Conservation (phyloP, 2,113 vertebrate species). For the Hymenochirus boettgeri region DNA sequence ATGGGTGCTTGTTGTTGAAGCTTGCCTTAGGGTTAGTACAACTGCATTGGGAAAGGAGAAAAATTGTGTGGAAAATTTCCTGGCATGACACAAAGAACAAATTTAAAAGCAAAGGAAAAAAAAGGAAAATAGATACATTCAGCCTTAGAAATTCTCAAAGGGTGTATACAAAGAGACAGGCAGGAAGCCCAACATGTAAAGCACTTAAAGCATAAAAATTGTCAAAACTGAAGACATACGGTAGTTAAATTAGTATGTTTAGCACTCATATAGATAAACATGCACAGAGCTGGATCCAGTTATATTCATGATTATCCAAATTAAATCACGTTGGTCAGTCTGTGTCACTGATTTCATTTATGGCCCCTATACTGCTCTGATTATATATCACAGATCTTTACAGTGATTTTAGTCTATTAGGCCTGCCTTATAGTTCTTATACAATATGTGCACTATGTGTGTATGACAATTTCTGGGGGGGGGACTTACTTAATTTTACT, state of each 20-base stretch:
- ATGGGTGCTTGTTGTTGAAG: constrained; percentile 18
- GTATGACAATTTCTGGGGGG: too few species aligned
- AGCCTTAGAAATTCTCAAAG: constrained; percentile 28
- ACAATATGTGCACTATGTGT: too few species aligned
- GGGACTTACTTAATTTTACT: too few species aligned
- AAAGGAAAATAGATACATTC: constrained; percentile 28
- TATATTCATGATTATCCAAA: too few species aligned
- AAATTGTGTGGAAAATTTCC: constrained; percentile 33
- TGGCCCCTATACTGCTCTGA: too few species aligned
- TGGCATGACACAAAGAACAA: constrained; percentile 36
- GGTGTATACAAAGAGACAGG: constrained; percentile 5
- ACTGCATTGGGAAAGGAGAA: constrained; percentile 20
- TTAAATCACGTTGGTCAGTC: too few species aligned
- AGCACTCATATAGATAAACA: too few species aligned
- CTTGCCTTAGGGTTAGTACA: constrained; percentile 20
- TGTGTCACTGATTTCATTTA: too few species aligned
- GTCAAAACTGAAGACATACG: neutral
- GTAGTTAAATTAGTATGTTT: constrained; percentile 20
- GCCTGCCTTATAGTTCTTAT: too few species aligned
- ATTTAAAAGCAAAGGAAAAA: constrained; percentile 13
- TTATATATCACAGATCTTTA: too few species aligned
- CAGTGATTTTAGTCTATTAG: too few species aligned
- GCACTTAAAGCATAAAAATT: neutral
- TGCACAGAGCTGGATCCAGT: too few species aligned
- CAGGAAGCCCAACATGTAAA: constrained; percentile 13